Evolutionary conservation across 2,797 vertebrate genomes (phyloP).

Genomic region (Hafferia zeledoni): DNA sequence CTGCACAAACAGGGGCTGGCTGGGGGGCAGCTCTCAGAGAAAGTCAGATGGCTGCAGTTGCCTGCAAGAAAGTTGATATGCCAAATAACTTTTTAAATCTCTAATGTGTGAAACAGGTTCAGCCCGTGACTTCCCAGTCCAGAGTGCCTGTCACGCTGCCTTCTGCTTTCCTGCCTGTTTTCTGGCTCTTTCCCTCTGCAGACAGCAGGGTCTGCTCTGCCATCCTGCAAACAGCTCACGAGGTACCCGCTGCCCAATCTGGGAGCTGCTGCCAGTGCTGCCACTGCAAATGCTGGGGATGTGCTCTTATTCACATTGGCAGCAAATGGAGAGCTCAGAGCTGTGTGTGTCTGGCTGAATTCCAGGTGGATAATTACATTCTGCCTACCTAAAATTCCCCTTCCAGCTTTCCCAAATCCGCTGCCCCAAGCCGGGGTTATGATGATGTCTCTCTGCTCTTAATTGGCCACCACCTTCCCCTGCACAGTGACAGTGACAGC

Average conservation of each 20-base stretch:
- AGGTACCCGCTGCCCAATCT: neutral
- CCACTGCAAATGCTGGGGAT: neutral
- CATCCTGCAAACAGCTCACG: neutral
- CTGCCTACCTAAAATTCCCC: slow-evolving; percentile 4
- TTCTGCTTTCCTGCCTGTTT: neutral
- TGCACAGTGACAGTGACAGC: neutral
- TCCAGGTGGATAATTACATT: slow-evolving; percentile 38
- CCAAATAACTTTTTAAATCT: slow-evolving; percentile 23
- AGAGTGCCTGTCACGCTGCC: neutral
- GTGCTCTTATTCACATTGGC: neutral
- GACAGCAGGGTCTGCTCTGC: neutral
- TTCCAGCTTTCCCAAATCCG: neutral
- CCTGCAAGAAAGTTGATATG: neutral
- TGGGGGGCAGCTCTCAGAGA: neutral
- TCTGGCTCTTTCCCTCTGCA: neutral
- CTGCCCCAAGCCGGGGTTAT: neutral
- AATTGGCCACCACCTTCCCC: neutral
- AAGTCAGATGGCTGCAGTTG: slow-evolving; percentile 36
- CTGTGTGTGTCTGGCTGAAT: neutral
- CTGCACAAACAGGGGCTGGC: neutral
- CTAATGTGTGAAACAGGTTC: slow-evolving; percentile 5
- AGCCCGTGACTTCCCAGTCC: neutral
- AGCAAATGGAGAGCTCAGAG: neutral
- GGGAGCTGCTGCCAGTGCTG: neutral
- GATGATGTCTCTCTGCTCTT: neutral